Percentiles rank a stretch among this genome's conserved stretches.
Conservation (phyloP, 2,113 vertebrate genomes). For the Albula glossodonta region DNA sequence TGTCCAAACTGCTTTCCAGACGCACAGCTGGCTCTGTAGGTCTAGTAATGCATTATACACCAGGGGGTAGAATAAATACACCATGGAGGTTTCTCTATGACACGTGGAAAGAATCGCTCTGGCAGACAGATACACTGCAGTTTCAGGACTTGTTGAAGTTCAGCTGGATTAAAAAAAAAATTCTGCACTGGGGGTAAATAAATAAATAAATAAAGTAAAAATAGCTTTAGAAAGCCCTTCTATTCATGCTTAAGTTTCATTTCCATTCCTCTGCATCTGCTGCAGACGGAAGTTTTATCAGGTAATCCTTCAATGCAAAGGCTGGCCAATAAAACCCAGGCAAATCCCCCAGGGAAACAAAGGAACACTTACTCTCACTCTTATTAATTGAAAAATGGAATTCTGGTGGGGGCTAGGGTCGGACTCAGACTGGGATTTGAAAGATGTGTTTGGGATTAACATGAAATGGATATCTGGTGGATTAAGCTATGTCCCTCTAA, state of each 20-base stretch:
- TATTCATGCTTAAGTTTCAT: constrained; percentile 51
- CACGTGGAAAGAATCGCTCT: constrained; percentile 34
- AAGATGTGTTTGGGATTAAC: constrained; percentile 36
- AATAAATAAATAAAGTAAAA: neutral
- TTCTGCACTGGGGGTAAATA: neutral
- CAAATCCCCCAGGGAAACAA: constrained; percentile 38
- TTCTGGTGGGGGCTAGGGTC: constrained; percentile 42
- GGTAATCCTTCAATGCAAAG: constrained; percentile 50
- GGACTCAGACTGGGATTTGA: constrained; percentile 35
- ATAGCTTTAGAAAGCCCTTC: constrained; percentile 36
- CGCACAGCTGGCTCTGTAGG: neutral
- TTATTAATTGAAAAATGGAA: constrained; percentile 48
- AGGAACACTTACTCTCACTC: constrained; percentile 34
- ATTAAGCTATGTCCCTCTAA: neutral
- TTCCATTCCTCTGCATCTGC: constrained; percentile 28
- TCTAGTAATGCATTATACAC: constrained; percentile 10
- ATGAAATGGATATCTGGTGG: constrained; percentile 33
- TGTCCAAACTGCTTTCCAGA: neutral
- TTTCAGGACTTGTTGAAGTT: constrained; percentile 37
- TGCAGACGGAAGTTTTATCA: constrained; percentile 51
- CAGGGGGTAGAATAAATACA: constrained; percentile 21
- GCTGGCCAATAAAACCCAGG: constrained; percentile 48
- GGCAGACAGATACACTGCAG: constrained; percentile 31
- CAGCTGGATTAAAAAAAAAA: constrained; percentile 30
- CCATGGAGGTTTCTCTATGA: constrained; percentile 34